Percentiles rank a stretch among this genome's conserved stretches.
Evolutionary conservation across 2,113 vertebrate genomes (phyloP).

Genomic region (Murina feae): DNA sequence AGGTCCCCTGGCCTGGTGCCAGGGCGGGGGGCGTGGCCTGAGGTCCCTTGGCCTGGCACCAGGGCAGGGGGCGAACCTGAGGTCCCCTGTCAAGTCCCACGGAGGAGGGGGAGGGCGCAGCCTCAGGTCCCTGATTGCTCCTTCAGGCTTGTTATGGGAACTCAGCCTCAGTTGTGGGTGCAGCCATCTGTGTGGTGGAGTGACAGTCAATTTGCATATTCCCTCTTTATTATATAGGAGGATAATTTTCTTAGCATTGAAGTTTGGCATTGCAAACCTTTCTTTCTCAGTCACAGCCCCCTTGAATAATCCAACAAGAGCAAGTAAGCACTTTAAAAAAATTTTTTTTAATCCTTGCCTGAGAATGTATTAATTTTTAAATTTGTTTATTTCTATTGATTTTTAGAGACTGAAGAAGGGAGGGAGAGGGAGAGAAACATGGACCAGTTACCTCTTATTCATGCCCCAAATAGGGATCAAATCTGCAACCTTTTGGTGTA

Average conservation of each 20-base stretch:
- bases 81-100: too few relatives aligned
- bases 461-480: background rate
- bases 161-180: too few relatives aligned
- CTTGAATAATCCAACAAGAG: background rate
- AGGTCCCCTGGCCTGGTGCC: too few relatives aligned
- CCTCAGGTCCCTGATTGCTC: too few relatives aligned
- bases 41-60: too few relatives aligned
- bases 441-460: background rate
- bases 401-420: background rate
- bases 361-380: background rate
- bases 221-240: too few relatives aligned
- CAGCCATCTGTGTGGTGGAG: too few relatives aligned
- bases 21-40: too few relatives aligned
- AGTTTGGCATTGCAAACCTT: conserved; percentile 14
- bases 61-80: too few relatives aligned
- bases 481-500: background rate
- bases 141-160: too few relatives aligned
- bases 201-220: too few relatives aligned
- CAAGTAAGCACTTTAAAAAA: background rate
- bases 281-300: background rate
- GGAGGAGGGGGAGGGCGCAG: too few relatives aligned
- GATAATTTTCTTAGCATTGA: conserved; percentile 24
- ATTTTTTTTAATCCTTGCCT: background rate
- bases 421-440: background rate
- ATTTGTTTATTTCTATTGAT: background rate